A percentile compares a stretch with the other conserved stretches of the same genome.
Evolutionary conservation across 1,140 invertebrate genomes (phyloP).

Genomic region (Mizuhopecten yessoensis): DNA sequence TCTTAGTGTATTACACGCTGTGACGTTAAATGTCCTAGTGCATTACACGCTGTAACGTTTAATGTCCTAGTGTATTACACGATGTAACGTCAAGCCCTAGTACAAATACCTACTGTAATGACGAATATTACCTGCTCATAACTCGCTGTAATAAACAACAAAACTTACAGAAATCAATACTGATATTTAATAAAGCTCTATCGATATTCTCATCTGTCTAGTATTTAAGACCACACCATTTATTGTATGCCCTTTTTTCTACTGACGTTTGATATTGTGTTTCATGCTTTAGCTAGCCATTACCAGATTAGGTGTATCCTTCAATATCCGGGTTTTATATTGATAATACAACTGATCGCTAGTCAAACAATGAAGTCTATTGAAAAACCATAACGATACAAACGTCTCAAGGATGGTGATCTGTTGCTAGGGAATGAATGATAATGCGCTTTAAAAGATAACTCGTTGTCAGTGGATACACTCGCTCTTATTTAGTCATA

Average conservation of each 20-base stretch:
- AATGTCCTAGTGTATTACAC: too few species aligned
- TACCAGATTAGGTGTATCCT: background rate
- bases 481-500: background rate
- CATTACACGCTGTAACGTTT: too few species aligned
- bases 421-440: background rate
- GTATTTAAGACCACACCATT: background rate
- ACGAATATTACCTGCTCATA: too few species aligned
- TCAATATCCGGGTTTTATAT: conserved; percentile 10
- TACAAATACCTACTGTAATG: too few species aligned
- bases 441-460: background rate
- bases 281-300: background rate
- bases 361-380: background rate
- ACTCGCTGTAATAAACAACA: too few species aligned
- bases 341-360: conserved; percentile 20
- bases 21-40: too few species aligned
- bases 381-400: conserved; percentile 12
- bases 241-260: background rate
- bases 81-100: too few species aligned
- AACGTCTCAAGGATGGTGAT: background rate
- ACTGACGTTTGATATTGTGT: background rate
- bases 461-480: background rate
- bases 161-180: too few species aligned
- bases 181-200: background rate
- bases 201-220: background rate
- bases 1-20: too few species aligned